Percentiles rank a stretch among this genome's conserved stretches.
Conservation (phyloP, 1,140 invertebrate genomes). For the Patella vulgata region DNA sequence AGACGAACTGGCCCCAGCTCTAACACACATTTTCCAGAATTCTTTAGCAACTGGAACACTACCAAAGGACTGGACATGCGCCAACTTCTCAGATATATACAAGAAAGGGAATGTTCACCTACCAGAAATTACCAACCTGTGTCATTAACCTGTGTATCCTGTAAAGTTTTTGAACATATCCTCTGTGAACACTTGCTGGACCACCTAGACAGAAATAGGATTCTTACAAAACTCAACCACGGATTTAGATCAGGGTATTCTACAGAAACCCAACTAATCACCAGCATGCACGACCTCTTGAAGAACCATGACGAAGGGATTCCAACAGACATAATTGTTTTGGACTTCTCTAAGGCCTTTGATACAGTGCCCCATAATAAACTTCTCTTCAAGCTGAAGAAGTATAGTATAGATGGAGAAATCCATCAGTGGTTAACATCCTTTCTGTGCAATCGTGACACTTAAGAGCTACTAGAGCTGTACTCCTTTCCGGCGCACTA, state of each 20-base stretch:
- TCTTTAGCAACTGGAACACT: constrained; percentile 19
- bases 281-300: constrained; percentile 2
- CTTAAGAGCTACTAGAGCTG: constrained; percentile 27
- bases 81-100: not conserved
- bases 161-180: constrained; percentile 20
- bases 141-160: constrained; percentile 22
- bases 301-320: no score
- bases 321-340: no score
- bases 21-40: constrained; percentile 19
- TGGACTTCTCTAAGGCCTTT: no score
- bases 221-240: constrained; percentile 22
- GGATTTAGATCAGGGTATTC: constrained; percentile 22
- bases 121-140: constrained; percentile 24
- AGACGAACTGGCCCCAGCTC: constrained; percentile 5
- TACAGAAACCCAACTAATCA: no score
- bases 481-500: no score
- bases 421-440: no score
- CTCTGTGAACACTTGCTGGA: constrained; percentile 28
- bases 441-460: constrained; percentile 21
- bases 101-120: not conserved
- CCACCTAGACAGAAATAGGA: constrained; percentile 27
- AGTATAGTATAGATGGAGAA: constrained; percentile 35
- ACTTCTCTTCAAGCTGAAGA: no score
- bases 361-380: no score
- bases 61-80: constrained; percentile 24